A percentile compares a stretch with the other conserved stretches of the same genome.
Conservation (phyloP, 2,888 invertebrate genomes). For the Sympetrum striolatum region DNA sequence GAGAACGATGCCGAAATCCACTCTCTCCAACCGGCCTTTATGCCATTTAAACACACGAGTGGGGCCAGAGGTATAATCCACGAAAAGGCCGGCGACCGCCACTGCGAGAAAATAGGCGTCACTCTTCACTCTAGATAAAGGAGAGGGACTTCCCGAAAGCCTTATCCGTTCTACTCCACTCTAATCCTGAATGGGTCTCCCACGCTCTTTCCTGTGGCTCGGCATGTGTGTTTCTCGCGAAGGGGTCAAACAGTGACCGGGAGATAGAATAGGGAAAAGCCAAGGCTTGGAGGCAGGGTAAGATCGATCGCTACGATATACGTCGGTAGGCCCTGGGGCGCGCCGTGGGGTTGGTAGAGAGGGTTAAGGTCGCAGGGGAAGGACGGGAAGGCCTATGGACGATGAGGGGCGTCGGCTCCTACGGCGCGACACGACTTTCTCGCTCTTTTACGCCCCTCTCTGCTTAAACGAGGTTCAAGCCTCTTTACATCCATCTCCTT, state of each 20-base stretch:
- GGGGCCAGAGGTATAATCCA: neutral
- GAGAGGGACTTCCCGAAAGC: neutral
- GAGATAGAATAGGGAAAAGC: neutral
- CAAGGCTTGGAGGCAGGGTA: neutral
- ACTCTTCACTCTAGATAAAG: neutral
- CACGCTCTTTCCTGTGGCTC: slow-evolving; percentile 3
- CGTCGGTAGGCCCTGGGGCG: slow-evolving; percentile 36
- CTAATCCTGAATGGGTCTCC: slow-evolving; percentile 31
- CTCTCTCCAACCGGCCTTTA: too few species aligned
- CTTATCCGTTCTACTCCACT: slow-evolving; percentile 9
- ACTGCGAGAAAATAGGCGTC: neutral
- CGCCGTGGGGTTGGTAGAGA: neutral
- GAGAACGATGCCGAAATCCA: too few species aligned
- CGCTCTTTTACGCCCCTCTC: neutral
- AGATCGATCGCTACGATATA: slow-evolving; percentile 38
- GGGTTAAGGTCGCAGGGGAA: neutral
- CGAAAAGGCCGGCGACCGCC: neutral
- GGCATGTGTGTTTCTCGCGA: neutral
- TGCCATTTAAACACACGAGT: too few species aligned
- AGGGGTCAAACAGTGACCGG: slow-evolving; percentile 22
- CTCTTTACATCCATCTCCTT: neutral
- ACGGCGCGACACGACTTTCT: slow-evolving; percentile 17
- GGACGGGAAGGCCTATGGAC: neutral
- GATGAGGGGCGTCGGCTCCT: slow-evolving; percentile 7
- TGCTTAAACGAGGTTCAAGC: neutral